phyloP scores from a whole-genome alignment of 2,113 vertebrate species.

The Pelecanus crispus region DNA sequence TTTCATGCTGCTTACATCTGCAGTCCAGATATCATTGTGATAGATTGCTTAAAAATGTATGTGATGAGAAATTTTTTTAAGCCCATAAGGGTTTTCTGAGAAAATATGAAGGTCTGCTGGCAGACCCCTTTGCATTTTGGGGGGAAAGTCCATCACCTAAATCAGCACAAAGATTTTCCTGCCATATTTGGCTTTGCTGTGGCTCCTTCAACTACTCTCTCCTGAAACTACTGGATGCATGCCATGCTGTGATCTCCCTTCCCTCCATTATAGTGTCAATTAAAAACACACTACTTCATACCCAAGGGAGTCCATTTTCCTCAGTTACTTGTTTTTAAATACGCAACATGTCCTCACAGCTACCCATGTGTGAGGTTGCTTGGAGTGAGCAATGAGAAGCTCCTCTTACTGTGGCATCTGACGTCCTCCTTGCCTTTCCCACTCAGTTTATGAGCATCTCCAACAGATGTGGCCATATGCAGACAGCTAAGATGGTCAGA shows the following conservation, averaged over 20 bases:
- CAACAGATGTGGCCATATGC: background rate
- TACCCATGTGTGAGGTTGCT: background rate
- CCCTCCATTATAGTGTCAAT: background rate
- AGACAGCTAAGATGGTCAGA: background rate
- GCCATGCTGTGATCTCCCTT: background rate
- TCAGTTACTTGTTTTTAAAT: background rate
- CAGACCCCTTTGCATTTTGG: background rate
- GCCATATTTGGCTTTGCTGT: conserved; percentile 32
- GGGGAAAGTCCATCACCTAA: background rate
- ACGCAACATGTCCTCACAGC: background rate
- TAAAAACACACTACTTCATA: conserved; percentile 1
- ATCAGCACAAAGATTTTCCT: conserved; percentile 14
- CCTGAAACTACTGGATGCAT: background rate
- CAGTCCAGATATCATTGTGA: background rate
- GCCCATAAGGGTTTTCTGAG: background rate
- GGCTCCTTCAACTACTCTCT: background rate
- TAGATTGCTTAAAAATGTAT: background rate
- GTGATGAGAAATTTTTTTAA: conserved; percentile 12
- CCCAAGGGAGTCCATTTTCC: background rate
- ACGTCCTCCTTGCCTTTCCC: background rate
- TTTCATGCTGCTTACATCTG: conserved; percentile 41
- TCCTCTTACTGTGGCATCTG: background rate
- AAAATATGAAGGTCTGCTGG: conserved; percentile 35
- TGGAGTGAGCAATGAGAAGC: background rate
- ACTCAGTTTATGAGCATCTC: background rate